These are phyloP conservation scores for Dascillus cervinus DNA, from an alignment of 2,888 invertebrate genomes.

Conservation along the genomic window DNA sequence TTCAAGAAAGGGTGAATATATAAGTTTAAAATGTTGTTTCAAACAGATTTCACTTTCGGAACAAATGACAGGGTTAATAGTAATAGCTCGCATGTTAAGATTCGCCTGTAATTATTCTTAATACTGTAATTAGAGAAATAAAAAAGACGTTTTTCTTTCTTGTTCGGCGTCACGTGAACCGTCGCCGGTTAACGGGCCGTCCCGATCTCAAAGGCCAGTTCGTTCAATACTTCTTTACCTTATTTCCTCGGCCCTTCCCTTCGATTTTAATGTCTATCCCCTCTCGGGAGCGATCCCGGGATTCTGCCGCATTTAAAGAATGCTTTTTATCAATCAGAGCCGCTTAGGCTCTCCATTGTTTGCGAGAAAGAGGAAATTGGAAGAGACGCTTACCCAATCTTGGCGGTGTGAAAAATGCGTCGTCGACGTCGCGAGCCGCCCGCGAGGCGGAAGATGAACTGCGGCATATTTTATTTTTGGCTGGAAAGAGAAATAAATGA, in stretches of 20 bases:
- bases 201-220: slow-evolving; percentile 31
- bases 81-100: slow-evolving; percentile 7
- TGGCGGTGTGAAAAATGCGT: too few relatives aligned
- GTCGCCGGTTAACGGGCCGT: slow-evolving; percentile 7
- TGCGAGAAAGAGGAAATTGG: too few relatives aligned
- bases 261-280: slow-evolving; percentile 22
- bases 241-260: slow-evolving; percentile 27
- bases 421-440: too few relatives aligned
- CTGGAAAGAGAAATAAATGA: slow-evolving; percentile 36
- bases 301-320: slow-evolving; percentile 14
- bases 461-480: slow-evolving; percentile 31
- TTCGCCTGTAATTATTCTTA: slow-evolving; percentile 5
- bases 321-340: too few relatives aligned
- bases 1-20: too few relatives aligned
- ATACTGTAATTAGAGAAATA: slow-evolving; percentile 1
- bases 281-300: slow-evolving; percentile 23
- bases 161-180: too few relatives aligned
- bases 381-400: too few relatives aligned
- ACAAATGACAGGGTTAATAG: slow-evolving; percentile 6
- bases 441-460: slow-evolving; percentile 31
- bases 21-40: slow-evolving; percentile 9
- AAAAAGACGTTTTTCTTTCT: slow-evolving; percentile 9
- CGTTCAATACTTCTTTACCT: slow-evolving; percentile 38
- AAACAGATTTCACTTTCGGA: slow-evolving; percentile 13
- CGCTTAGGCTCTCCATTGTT: too few relatives aligned